Percentiles rank a stretch among this genome's conserved stretches.
phyloP scores from a whole-genome alignment of 2,888 invertebrate genomes.

The Diplolepis rosae region DNA sequence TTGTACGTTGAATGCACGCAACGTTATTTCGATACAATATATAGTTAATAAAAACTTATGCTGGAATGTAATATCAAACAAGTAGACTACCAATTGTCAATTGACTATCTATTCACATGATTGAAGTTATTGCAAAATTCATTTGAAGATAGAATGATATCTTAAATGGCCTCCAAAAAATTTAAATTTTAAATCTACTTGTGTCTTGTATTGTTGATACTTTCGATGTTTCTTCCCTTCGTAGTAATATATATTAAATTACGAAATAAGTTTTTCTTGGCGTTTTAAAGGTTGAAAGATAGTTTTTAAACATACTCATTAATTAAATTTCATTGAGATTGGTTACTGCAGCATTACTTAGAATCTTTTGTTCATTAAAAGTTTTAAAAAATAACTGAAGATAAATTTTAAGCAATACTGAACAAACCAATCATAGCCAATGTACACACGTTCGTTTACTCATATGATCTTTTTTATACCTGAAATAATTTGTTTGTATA shows the following conservation, averaged over 20 bases:
- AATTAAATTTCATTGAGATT: background rate
- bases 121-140: background rate
- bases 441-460: background rate
- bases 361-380: background rate
- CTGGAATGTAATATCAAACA: constrained; percentile 18
- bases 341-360: background rate
- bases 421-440: background rate
- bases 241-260: background rate
- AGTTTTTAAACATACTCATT: background rate
- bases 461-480: constrained; percentile 31
- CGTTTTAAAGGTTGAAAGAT: constrained; percentile 5
- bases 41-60: background rate
- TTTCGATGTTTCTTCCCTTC: background rate
- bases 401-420: constrained; percentile 2
- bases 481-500: constrained; percentile 37
- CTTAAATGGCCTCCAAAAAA: background rate
- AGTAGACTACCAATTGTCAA: background rate
- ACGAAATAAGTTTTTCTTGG: background rate
- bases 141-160: background rate
- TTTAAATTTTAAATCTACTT: background rate
- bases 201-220: background rate
- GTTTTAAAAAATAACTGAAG: background rate
- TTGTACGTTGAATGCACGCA: background rate
- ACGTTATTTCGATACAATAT: background rate
- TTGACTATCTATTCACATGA: background rate